These are phyloP conservation scores for Micrasema minimum DNA, from an alignment of 1,140 invertebrate species.

Conservation along the genomic window DNA sequence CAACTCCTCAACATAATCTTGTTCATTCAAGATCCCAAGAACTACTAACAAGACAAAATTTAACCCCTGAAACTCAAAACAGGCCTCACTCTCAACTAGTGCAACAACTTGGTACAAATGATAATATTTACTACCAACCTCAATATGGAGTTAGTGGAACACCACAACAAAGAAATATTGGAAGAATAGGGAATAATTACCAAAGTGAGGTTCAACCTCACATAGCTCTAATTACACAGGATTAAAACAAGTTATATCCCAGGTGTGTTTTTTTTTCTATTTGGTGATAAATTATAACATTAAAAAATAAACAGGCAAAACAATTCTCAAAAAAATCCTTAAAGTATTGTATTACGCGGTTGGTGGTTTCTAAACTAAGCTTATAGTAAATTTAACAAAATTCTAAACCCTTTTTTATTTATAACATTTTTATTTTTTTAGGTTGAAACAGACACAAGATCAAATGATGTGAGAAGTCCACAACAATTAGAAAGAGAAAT, in stretches of 20 bases:
- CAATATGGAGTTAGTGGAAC: constrained; percentile 45
- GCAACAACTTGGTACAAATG: constrained; percentile 44
- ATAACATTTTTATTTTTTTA: constrained; percentile 29
- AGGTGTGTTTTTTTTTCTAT: constrained; percentile 40
- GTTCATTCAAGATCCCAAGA: constrained; percentile 68
- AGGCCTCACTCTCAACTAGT: constrained; percentile 49
- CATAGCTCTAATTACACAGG: constrained; percentile 25
- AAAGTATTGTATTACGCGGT: too few species aligned
- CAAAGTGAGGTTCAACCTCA: constrained; percentile 39
- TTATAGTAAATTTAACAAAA: too few species aligned
- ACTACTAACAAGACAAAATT: constrained; percentile 64
- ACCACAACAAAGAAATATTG: constrained; percentile 29
- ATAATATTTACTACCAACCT: constrained; percentile 51
- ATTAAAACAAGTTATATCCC: constrained; percentile 16
- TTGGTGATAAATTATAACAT: neutral
- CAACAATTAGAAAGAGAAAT: constrained; percentile 71
- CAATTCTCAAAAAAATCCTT: neutral
- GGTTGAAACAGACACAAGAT: constrained; percentile 44
- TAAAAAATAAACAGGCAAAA: neutral
- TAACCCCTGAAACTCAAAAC: constrained; percentile 20
- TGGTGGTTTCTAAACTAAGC: too few species aligned
- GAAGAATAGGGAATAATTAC: constrained; percentile 37
- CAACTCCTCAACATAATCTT: constrained; percentile 50
- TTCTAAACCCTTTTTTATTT: too few species aligned
- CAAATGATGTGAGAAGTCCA: constrained; percentile 65